Base-by-base conservation (phyloP, 2,888 invertebrate genomes). In the Eilema caniola region DNA sequence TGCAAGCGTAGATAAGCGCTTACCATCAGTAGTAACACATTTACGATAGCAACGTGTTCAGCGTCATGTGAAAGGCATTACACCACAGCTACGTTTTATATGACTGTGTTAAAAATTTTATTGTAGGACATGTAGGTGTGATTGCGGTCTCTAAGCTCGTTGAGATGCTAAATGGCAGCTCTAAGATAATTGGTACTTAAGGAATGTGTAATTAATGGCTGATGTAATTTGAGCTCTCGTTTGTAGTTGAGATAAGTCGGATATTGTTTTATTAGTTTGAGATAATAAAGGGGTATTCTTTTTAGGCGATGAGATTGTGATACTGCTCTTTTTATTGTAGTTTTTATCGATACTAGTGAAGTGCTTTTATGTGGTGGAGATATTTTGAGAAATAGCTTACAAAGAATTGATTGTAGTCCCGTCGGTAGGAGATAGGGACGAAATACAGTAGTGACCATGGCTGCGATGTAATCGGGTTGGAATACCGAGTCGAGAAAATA, bases 61-160 rank as follows among this genome's bases (percentile, higher is more conserved):
- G 71, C 77, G 77, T 79, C 66, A 71, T 75, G 82, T 73, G 81
- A 77, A 77, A 75, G 71, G 79, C 47, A 81, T 82, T 83, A 83
- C 81, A 67, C 56, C 60, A 67, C 53, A 28, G 37, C 62, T 76
- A 60, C 66, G 64, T 74, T 79, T 77, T 82, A 83, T 82, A 82
- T 80, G 71, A 65, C 71, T 31, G 73, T 82, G 82, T 82, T 82
- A 82, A 83, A 82, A 62, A 14, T 64, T 82, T 82, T 83, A 83
- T 72, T 72, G 60, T 61, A 31, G 70, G 67, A 23, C 31, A 67
- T 70, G 82, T 82, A 80, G 82, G 83, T 72, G 82, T 83, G 76
- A 82, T 75, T 74, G 68, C 59, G 69, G 66, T 59, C 33, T 65
- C 11, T 41, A 71, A 57, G 56, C 68, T 62, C n/a, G 65, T 71